Base-by-base conservation (phyloP, 1,140 invertebrate species). In the Neodiprion pinetum region DNA sequence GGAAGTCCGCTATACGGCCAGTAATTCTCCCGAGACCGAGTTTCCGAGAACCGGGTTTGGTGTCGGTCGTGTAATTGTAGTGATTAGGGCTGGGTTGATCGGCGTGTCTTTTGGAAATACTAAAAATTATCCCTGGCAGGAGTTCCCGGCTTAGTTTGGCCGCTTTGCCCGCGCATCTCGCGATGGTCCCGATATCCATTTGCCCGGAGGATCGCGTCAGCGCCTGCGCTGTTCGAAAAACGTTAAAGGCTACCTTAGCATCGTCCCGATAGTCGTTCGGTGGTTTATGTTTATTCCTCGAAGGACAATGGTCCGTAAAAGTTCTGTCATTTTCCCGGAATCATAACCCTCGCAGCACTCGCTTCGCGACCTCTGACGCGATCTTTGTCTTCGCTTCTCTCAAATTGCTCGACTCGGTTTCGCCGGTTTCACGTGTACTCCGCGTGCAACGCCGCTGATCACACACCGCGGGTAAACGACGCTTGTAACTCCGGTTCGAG, bases 31-130 rank as follows among this genome's bases (percentile, higher is more conserved):
- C 5, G 28, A 40, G 28, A 40, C 28, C 28, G 28, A 40, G 28
- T 40, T 85, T 85, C 83, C 84, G 80, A 79, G 83, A 85, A 85
- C 79, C 82, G 77, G 80, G 83, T 77, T 77, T 78, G 76, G 81
- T 80, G 82, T 79, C 81, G 79, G 81, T 82, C 79, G 82, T 81
- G 82, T 84, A 85, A 85, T 85, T 85, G 83, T 84, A 83, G 82
- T 82, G 82, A 84, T 85, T 84, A 84, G 78, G 21, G 68, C 23
- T 47, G 11, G 10, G 11, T 8, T 12, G 68, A 69, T 69, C 68
- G 68, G 68, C 47, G 68, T 23, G 23, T 69, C 68, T 47, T 47
- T 69, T 47, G 7, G 53, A 61, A 61, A 61, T 61, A 61, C 11
- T 61, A 61, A 61, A 61, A 61, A 8, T 61, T 14, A 61, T 61